A percentile compares a stretch with the other conserved stretches of the same genome.
Conservation (phyloP, 2,797 vertebrate genomes). For the Hippopotamyrus pictus region DNA sequence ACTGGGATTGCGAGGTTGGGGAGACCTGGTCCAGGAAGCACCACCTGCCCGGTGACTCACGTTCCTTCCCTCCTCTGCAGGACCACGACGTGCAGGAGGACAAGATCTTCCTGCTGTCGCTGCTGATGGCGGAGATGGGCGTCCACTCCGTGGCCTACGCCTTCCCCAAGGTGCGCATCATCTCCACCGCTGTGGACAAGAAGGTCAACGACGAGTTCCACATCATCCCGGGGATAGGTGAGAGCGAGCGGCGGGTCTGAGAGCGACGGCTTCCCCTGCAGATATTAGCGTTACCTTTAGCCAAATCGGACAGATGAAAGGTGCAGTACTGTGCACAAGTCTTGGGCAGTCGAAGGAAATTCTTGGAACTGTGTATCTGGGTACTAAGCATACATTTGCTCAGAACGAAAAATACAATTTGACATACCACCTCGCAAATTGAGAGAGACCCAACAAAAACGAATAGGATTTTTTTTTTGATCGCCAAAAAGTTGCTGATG, state of each 20-base stretch:
- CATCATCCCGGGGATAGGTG: constrained; percentile 86
- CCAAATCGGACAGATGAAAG: background rate
- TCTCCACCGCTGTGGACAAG: constrained; percentile 87
- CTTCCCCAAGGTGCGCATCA: constrained; percentile 80
- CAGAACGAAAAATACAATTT: background rate
- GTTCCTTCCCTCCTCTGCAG: constrained; percentile 43
- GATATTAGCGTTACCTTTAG: background rate
- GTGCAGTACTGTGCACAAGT: background rate
- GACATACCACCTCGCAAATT: background rate
- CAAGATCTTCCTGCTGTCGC: constrained; percentile 80
- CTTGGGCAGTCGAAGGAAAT: background rate
- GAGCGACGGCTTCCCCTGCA: constrained; percentile 15
- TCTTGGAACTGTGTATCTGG: background rate
- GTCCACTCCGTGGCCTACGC: constrained; percentile 86
- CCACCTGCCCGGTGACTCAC: background rate
- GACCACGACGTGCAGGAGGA: constrained; percentile 85
- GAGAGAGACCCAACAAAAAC: background rate
- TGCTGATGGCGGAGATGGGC: constrained; percentile 87
- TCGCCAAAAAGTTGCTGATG: background rate
- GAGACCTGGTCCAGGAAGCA: background rate
- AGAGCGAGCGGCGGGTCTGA: constrained; percentile 47
- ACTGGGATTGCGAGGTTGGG: background rate
- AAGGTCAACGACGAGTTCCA: constrained; percentile 85
- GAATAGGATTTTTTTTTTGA: background rate
- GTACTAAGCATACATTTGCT: background rate